Evolutionary conservation across 2,797 vertebrate species (phyloP), one percentile per base, ranked within the genome.

Genomic region (Sebastolobus altivelis): DNA sequence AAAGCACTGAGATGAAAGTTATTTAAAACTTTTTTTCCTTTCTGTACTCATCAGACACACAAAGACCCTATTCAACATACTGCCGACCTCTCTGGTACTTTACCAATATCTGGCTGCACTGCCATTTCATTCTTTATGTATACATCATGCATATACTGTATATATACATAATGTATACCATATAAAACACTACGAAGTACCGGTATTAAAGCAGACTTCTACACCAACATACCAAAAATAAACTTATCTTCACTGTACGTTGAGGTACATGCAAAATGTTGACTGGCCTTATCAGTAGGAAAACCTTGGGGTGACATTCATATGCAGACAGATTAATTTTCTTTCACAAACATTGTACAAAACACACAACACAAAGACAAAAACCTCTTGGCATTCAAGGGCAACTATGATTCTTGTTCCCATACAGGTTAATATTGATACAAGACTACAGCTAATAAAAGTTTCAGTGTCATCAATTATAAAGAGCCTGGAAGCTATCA

Each of bases 401-500:
- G 49, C 60, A 81, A 22, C 4, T 12, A 13, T 12, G 7, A 68
- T 35, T 68, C n/a, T 69, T 68, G 27, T 76, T 77, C 56, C 33
- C 22, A 43, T 52, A 60, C 20, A 82, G 8, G 6, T 76, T 38
- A 54, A 59, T 14, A 20, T 65, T 33, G 38, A 40, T 8, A 71
- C 18, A 54, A 40, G 20, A 72, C 43, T 9, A 49, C 65, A 83
- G 27, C 8, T 55, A n/a, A 14, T 2, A 0, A 29, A 75, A 3
- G 9, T 18, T 60, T 79, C 18, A 60, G 4, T 18, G 56, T 31
- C 6, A 29, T 20, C 4, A 65, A 70, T 52, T 37, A 77, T 16
- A 18, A 25, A 75, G n/a, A 83, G 46, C 61, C 61, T 74, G 60
- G 16, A 62, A 66, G 55, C 54, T 56, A 72, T 65, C 38, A 81